Conservation (phyloP, 2,797 vertebrate genomes). For the Syngnathus rostellatus region DNA sequence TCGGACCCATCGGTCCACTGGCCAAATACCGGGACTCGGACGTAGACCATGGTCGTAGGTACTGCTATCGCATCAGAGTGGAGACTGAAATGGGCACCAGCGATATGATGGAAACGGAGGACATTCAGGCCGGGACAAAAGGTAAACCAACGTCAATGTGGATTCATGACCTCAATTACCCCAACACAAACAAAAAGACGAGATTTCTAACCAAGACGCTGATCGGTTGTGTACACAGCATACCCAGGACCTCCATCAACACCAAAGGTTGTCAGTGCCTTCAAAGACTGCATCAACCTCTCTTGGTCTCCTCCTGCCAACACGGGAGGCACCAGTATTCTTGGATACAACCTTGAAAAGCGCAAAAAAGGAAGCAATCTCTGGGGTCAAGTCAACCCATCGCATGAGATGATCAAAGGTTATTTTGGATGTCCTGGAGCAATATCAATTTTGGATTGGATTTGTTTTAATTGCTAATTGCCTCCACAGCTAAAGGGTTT, state of each 20-base stretch:
- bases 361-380: slow-evolving; percentile 80
- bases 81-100: slow-evolving; percentile 76
- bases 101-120: slow-evolving; percentile 77
- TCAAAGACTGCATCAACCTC: slow-evolving; percentile 72
- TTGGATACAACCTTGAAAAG: slow-evolving; percentile 83
- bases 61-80: slow-evolving; percentile 80
- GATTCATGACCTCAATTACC: neutral
- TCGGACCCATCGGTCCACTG: slow-evolving; percentile 69
- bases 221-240: slow-evolving; percentile 54
- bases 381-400: slow-evolving; percentile 73
- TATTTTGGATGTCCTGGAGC: neutral
- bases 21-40: slow-evolving; percentile 71
- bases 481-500: slow-evolving; percentile 59
- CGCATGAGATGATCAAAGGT: slow-evolving; percentile 66
- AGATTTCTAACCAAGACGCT: neutral
- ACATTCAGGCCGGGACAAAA: slow-evolving; percentile 79
- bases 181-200: neutral
- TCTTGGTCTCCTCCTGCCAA: slow-evolving; percentile 73
- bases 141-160: slow-evolving; percentile 57
- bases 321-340: slow-evolving; percentile 70
- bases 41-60: slow-evolving; percentile 78
- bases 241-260: slow-evolving; percentile 73
- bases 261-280: slow-evolving; percentile 73
- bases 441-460: neutral
- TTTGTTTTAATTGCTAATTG: neutral